Evolutionary conservation across 2,888 invertebrate species (phyloP).

Genomic region (Polyommatus icarus): DNA sequence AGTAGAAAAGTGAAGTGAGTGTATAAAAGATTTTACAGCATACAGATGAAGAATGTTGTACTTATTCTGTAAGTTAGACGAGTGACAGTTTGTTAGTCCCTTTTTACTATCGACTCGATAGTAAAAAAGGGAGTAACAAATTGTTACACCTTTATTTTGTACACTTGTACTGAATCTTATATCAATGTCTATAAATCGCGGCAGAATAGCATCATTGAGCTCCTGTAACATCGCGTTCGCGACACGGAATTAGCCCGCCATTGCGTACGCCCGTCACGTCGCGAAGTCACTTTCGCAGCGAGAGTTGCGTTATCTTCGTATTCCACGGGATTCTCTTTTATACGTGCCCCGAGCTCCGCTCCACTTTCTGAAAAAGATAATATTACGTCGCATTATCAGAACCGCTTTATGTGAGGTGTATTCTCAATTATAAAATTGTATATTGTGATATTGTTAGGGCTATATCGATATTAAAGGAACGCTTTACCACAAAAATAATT

Average conservation of each 20-base stretch:
- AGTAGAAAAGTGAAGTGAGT: background rate
- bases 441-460: background rate
- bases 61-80: too few relatives aligned
- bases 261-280: slow-evolving; percentile 28
- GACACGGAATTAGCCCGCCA: slow-evolving; percentile 15
- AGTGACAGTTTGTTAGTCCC: too few relatives aligned
- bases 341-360: slow-evolving; percentile 26
- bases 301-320: slow-evolving; percentile 31
- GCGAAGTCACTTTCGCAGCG: slow-evolving; percentile 31
- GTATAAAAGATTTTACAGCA: too few relatives aligned
- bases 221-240: background rate
- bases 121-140: background rate
- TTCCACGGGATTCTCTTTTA: slow-evolving; percentile 28
- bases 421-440: background rate
- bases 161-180: background rate
- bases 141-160: background rate
- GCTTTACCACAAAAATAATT: too few relatives aligned
- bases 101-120: too few relatives aligned
- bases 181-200: background rate
- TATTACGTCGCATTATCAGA: slow-evolving; percentile 17
- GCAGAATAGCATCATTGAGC: background rate
- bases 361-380: slow-evolving; percentile 12
- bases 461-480: background rate
- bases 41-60: too few relatives aligned
- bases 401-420: background rate